These are phyloP conservation scores for Trachelus tabidus DNA, from an alignment of 2,888 invertebrate genomes.

Conservation along the genomic window DNA sequence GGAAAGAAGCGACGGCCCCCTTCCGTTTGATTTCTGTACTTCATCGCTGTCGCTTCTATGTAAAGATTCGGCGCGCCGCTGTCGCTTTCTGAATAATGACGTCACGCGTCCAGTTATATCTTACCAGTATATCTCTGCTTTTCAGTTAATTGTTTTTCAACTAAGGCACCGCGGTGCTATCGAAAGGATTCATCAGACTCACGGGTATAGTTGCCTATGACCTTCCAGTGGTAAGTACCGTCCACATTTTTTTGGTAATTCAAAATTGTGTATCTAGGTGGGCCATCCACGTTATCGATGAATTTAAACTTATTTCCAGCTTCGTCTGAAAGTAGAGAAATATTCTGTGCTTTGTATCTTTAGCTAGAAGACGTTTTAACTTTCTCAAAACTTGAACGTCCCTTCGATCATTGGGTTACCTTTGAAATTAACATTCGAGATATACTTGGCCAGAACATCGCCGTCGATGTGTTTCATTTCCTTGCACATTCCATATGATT, in stretches of 20 bases:
- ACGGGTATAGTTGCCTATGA: constrained; percentile 68
- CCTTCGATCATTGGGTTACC: constrained; percentile 50
- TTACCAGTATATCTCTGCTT: not conserved
- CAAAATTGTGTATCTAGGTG: constrained; percentile 69
- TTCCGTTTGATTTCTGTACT: constrained; percentile 49
- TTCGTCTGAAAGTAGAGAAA: constrained; percentile 61
- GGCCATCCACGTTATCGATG: constrained; percentile 67
- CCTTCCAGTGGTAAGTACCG: constrained; percentile 63
- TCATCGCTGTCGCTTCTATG: constrained; percentile 54
- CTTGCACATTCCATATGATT: constrained; percentile 59
- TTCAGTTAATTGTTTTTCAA: not conserved
- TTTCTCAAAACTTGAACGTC: not conserved
- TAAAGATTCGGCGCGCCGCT: constrained; percentile 54
- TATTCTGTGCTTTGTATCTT: not conserved
- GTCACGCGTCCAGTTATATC: not conserved
- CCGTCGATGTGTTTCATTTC: constrained; percentile 65
- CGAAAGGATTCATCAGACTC: constrained; percentile 30
- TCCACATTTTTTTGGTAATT: constrained; percentile 63
- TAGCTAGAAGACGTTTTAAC: not conserved
- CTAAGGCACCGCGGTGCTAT: not conserved
- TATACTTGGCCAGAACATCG: constrained; percentile 57
- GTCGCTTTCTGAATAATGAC: constrained; percentile 49
- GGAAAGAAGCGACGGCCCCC: constrained; percentile 56
- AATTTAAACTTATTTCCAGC: constrained; percentile 67
- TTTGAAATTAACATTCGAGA: constrained; percentile 68